These are phyloP conservation scores for Labia minor DNA, from an alignment of 2,888 invertebrate species.

Conservation along the genomic window DNA sequence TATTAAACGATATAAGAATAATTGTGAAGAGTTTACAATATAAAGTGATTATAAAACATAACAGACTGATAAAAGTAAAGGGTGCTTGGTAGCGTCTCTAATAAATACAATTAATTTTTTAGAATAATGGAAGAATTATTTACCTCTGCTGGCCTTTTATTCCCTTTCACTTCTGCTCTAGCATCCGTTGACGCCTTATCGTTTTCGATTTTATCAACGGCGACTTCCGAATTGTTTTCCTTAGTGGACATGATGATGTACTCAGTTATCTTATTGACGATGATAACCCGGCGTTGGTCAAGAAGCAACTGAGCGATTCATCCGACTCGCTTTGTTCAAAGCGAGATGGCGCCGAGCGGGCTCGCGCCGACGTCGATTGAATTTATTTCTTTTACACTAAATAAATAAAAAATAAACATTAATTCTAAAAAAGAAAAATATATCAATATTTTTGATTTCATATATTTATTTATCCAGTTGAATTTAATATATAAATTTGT, in stretches of 20 bases:
- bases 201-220: conserved; percentile 63
- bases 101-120: neutral
- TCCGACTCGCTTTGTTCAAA: conserved; percentile 62
- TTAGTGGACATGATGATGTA: conserved; percentile 40
- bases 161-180: conserved; percentile 75
- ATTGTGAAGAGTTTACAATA: too few relatives aligned
- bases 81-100: neutral
- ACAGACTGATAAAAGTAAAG: neutral
- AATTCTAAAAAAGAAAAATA: neutral
- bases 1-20: too few relatives aligned
- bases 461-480: neutral
- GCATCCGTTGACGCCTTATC: conserved; percentile 61
- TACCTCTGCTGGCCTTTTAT: conserved; percentile 80
- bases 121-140: conserved; percentile 37
- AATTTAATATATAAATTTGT: neutral
- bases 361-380: conserved; percentile 25
- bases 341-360: conserved; percentile 60
- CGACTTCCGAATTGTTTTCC: conserved; percentile 75
- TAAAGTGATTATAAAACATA: neutral
- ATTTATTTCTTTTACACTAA: conserved; percentile 26
- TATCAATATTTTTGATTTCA: neutral
- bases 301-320: conserved; percentile 18
- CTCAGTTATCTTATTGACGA: conserved; percentile 28
- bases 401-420: neutral
- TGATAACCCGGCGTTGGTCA: conserved; percentile 27